Conservation (phyloP, 2,888 invertebrate genomes). For the Drosophila basisetae region DNA sequence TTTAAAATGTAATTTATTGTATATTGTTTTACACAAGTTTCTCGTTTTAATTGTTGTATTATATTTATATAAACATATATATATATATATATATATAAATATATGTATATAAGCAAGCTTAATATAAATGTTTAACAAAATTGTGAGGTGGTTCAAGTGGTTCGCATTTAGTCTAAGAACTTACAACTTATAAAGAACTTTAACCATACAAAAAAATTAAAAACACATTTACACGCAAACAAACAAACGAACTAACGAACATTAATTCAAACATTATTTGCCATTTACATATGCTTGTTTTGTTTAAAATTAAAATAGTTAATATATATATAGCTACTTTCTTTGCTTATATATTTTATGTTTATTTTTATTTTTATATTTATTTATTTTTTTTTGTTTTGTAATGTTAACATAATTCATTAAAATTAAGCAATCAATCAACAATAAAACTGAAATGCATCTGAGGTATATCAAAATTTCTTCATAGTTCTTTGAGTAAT, state of each 20-base stretch:
- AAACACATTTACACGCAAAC: conserved; percentile 43
- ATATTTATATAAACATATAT: conserved; percentile 28
- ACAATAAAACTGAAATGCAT: conserved; percentile 85
- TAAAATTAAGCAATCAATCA: conserved; percentile 80
- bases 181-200: conserved; percentile 57
- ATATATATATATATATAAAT: conserved; percentile 32
- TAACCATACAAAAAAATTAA: conserved; percentile 51
- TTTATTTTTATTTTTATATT: not conserved
- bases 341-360: not conserved
- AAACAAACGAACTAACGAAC: conserved; percentile 28
- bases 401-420: conserved; percentile 42
- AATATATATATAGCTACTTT: conserved; percentile 23
- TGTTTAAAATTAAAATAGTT: conserved; percentile 47
- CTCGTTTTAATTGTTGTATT: conserved; percentile 15
- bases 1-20: conserved; percentile 32
- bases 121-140: conserved; percentile 75
- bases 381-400: not conserved
- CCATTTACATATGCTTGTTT: conserved; percentile 24
- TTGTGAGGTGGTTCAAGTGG: conserved; percentile 80
- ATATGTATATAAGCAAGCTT: conserved; percentile 57
- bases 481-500: conserved; percentile 82
- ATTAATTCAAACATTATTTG: conserved; percentile 29
- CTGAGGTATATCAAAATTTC: conserved; percentile 86
- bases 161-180: conserved; percentile 69
- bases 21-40: conserved; percentile 27